Evolutionary conservation across 2,797 vertebrate genomes (phyloP).

Genomic region (Rhinella marina): DNA sequence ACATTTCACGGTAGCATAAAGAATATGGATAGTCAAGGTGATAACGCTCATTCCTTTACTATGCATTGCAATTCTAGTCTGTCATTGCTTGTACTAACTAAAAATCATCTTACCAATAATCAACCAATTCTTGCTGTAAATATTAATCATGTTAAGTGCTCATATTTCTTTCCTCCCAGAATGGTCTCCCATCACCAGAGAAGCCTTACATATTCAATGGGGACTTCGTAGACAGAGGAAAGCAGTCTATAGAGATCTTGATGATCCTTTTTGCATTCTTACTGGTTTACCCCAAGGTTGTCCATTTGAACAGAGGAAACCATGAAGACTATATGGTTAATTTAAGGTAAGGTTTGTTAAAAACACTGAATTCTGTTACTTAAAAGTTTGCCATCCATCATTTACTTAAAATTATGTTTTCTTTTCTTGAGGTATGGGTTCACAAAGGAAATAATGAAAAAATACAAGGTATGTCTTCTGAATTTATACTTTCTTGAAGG

Average conservation of each 20-base stretch:
- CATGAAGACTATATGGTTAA: constrained; percentile 95
- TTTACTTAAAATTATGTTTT: constrained; percentile 34
- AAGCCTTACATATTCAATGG: constrained; percentile 92
- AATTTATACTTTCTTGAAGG: too few species aligned
- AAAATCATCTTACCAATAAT: too few species aligned
- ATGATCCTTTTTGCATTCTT: constrained; percentile 90
- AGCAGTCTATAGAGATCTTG: constrained; percentile 89
- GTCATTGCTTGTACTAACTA: background rate
- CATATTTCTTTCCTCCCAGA: constrained; percentile 73
- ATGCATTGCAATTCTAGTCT: background rate
- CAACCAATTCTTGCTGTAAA: too few species aligned
- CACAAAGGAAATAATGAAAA: constrained; percentile 91
- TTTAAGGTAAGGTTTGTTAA: constrained; percentile 77
- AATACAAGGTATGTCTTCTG: constrained; percentile 87
- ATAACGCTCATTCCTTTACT: too few species aligned
- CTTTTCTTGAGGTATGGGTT: constrained; percentile 87
- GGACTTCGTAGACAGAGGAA: constrained; percentile 93
- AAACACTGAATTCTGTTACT: background rate
- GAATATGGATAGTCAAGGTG: too few species aligned
- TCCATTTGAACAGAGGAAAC: constrained; percentile 93
- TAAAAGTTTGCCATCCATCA: background rate
- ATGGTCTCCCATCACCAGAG: constrained; percentile 89
- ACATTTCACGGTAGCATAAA: too few species aligned
- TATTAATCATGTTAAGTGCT: background rate
- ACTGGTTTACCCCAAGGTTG: constrained; percentile 88